Percentiles rank a stretch among this genome's conserved stretches.
Evolutionary conservation across 1,140 invertebrate genomes (phyloP).

Genomic region (Formica selysi): DNA sequence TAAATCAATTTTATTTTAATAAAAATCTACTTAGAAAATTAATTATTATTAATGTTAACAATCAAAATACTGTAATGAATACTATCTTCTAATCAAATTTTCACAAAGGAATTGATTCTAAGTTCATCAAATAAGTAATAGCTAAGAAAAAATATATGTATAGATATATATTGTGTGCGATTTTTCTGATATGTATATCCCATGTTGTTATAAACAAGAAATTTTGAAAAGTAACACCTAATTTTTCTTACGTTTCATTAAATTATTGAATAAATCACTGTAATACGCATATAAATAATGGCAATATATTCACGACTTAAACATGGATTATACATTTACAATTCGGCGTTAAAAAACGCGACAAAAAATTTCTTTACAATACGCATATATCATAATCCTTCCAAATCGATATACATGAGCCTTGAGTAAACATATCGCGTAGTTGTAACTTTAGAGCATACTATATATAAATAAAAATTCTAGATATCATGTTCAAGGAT

Average conservation of each 20-base stretch:
- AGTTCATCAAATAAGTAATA: neutral
- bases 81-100: neutral
- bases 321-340: neutral
- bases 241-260: neutral
- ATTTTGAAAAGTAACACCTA: neutral
- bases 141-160: neutral
- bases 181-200: neutral
- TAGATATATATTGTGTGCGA: no score
- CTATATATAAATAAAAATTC: slow-evolving; percentile 27
- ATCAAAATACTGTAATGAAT: neutral
- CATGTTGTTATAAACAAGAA: neutral
- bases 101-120: neutral
- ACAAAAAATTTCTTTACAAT: neutral
- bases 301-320: neutral
- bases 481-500: slow-evolving; percentile 52
- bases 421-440: neutral
- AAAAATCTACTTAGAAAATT: no score
- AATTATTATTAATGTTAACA: neutral
- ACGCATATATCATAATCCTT: neutral
- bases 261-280: slow-evolving; percentile 11
- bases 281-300: neutral
- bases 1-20: no score
- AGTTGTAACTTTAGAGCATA: slow-evolving; percentile 32
- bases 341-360: neutral
- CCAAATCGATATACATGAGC: neutral